Evolutionary conservation across 2,113 vertebrate genomes (phyloP).

Genomic region (Noturus placidus): DNA sequence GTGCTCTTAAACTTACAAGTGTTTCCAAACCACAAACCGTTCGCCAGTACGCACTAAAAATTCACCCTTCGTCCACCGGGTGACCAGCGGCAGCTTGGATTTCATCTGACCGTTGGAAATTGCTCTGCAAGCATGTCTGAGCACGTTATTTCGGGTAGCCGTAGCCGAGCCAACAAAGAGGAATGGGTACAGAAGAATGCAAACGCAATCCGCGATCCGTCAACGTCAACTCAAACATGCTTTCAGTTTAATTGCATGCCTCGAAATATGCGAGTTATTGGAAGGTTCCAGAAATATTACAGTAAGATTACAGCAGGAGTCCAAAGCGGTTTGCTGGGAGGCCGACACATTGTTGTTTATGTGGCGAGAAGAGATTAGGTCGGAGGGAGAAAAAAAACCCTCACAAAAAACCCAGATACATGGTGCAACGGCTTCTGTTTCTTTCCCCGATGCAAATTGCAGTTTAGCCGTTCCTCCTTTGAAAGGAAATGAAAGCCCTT

Average conservation of each 20-base stretch:
- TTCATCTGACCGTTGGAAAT: constrained; percentile 36
- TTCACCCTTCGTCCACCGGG: constrained; percentile 23
- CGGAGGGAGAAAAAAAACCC: background rate
- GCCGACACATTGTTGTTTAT: constrained; percentile 70
- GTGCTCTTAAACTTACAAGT: constrained; percentile 34
- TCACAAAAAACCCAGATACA: background rate
- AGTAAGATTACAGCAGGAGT: constrained; percentile 57
- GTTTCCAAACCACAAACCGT: constrained; percentile 41
- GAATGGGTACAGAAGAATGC: constrained; percentile 13
- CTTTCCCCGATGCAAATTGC: constrained; percentile 46
- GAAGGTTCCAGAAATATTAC: constrained; percentile 58
- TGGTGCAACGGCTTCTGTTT: constrained; percentile 37
- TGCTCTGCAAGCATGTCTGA: background rate
- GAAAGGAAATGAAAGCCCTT: constrained; percentile 55
- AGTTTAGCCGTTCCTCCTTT: constrained; percentile 61
- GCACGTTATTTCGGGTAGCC: constrained; percentile 37
- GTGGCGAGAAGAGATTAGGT: constrained; percentile 46
- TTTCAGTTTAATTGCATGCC: constrained; percentile 49
- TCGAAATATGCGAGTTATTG: constrained; percentile 58
- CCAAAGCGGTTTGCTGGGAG: constrained; percentile 56
- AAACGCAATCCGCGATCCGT: background rate
- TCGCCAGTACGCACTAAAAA: constrained; percentile 36
- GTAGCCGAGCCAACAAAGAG: constrained; percentile 10
- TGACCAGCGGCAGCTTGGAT: constrained; percentile 37
- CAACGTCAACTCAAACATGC: constrained; percentile 41